Conservation (phyloP, 2,797 vertebrate genomes). For the Malacoraja senta region DNA sequence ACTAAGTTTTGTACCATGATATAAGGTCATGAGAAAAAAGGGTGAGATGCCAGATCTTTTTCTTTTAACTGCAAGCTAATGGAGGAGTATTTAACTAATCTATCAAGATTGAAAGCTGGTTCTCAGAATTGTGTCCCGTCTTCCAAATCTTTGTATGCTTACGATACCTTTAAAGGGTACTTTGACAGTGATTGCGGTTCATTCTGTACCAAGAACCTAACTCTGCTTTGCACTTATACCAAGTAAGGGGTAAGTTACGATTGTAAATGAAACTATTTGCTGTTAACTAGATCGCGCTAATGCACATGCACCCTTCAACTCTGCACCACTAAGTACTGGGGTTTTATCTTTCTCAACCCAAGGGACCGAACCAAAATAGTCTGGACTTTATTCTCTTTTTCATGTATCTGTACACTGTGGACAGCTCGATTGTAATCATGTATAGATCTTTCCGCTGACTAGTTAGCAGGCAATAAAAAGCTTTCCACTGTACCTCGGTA, state of each 20-base stretch:
- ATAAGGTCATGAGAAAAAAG: not conserved
- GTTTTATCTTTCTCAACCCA: not conserved
- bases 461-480: too few relatives aligned
- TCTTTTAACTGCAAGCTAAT: not conserved
- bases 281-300: too few relatives aligned
- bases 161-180: not conserved
- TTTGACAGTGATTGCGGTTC: not conserved
- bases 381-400: too few relatives aligned
- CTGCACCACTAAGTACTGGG: not conserved
- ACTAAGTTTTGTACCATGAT: not conserved
- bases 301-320: not conserved
- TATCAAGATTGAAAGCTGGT: not conserved
- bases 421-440: too few relatives aligned
- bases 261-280: not conserved
- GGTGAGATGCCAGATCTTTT: not conserved
- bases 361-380: not conserved
- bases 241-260: not conserved
- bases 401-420: too few relatives aligned
- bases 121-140: not conserved
- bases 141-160: not conserved
- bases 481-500: too few relatives aligned
- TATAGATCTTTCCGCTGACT: too few relatives aligned
- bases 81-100: not conserved
- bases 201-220: not conserved
- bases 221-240: not conserved